A percentile compares a stretch with the other conserved stretches of the same genome.
Conservation (phyloP, 2,888 invertebrate genomes). For the Balanococcus diminutus region DNA sequence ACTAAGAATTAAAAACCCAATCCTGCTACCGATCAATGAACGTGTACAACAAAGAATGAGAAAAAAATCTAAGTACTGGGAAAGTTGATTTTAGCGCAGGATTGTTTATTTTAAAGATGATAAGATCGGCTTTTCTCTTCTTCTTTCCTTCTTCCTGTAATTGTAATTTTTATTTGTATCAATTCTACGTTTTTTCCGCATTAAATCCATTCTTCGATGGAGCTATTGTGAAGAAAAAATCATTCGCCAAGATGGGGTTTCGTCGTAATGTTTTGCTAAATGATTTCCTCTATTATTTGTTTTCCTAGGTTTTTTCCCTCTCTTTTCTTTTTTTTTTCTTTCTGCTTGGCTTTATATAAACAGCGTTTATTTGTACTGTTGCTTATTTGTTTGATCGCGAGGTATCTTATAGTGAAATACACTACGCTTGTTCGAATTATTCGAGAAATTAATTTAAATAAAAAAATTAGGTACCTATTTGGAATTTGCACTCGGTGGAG, state of each 20-base stretch:
- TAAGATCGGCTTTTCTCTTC: slow-evolving; percentile 37
- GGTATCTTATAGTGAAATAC: not conserved
- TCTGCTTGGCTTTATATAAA: not conserved
- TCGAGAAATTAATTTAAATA: not conserved
- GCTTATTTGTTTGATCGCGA: not conserved
- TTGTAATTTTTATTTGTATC: slow-evolving; percentile 29
- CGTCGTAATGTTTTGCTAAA: slow-evolving; percentile 15
- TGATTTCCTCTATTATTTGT: slow-evolving; percentile 25
- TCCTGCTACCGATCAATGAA: slow-evolving; percentile 44
- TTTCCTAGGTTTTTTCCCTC: not conserved
- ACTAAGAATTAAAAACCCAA: slow-evolving; percentile 33
- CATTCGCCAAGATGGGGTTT: not conserved
- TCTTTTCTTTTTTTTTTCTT: not conserved
- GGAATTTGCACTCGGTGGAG: not conserved
- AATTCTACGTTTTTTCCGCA: not conserved
- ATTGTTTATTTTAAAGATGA: slow-evolving; percentile 50
- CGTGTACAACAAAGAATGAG: not conserved
- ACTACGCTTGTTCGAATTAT: not conserved
- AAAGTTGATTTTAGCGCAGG: slow-evolving; percentile 42
- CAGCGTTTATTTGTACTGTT: not conserved
- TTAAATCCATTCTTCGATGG: not conserved
- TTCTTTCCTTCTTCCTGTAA: slow-evolving; percentile 1
- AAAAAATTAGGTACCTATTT: not conserved
- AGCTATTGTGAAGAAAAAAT: slow-evolving; percentile 17
- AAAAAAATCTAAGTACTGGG: slow-evolving; percentile 41